phyloP scores from a whole-genome alignment of 2,888 invertebrate species.

The Pachliopta kotzebuea region DNA sequence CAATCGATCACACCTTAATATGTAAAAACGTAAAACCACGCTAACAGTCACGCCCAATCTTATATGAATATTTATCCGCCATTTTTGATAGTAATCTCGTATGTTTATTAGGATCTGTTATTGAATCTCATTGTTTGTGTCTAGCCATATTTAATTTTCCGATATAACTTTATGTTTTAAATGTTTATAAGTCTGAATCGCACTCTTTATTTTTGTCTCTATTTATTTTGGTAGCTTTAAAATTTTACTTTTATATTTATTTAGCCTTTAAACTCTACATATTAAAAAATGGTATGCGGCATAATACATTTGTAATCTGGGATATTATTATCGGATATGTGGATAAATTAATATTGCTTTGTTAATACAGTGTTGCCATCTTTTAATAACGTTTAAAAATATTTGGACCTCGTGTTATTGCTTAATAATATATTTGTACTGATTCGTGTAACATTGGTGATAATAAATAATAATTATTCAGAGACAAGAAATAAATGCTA shows the following conservation, averaged over 20 bases:
- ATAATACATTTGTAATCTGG: constrained; percentile 22
- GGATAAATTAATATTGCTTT: neutral
- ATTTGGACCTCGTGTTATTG: too few species aligned
- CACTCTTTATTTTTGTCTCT: constrained; percentile 10
- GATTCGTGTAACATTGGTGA: too few species aligned
- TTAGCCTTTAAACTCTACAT: constrained; percentile 1
- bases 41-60: neutral
- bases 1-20: constrained; percentile 61
- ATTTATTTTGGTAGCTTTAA: constrained; percentile 24
- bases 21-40: neutral
- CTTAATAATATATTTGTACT: too few species aligned
- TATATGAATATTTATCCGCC: constrained; percentile 4
- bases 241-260: constrained; percentile 9
- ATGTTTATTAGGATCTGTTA: constrained; percentile 20
- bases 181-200: constrained; percentile 19
- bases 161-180: constrained; percentile 7
- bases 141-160: constrained; percentile 11
- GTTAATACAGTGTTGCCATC: constrained; percentile 10
- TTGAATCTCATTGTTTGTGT: constrained; percentile 17
- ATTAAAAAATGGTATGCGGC: constrained; percentile 18
- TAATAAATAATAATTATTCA: too few species aligned
- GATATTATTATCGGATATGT: neutral
- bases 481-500: neutral
- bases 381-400: neutral
- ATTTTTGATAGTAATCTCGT: constrained; percentile 13